Percentiles rank a stretch among this genome's conserved stretches.
These are phyloP conservation scores for Leptestheria dahalacensis DNA, from an alignment of 1,140 invertebrate genomes.

Conservation along the genomic window DNA sequence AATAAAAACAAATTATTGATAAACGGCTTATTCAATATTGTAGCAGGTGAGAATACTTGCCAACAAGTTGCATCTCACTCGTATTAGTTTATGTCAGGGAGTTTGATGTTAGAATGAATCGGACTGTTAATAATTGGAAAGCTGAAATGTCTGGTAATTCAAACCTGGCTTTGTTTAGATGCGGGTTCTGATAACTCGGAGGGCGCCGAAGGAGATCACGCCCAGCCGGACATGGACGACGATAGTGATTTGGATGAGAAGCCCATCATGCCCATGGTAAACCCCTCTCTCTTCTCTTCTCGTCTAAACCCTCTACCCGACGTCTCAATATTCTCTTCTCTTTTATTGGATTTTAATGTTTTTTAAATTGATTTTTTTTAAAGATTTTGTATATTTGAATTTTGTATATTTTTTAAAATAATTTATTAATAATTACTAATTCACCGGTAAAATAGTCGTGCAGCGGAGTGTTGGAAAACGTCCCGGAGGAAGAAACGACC, in stretches of 20 bases:
- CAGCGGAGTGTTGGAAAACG: slow-evolving; percentile 12
- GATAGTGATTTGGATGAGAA: not conserved
- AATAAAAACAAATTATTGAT: too few relatives aligned
- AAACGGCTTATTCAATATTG: too few relatives aligned
- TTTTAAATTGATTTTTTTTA: not conserved
- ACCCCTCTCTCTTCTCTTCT: not conserved
- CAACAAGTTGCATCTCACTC: too few relatives aligned
- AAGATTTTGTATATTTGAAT: not conserved
- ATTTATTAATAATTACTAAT: too few relatives aligned
- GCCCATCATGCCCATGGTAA: not conserved
- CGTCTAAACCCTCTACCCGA: too few relatives aligned
- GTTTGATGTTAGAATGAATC: too few relatives aligned
- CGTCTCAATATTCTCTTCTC: too few relatives aligned
- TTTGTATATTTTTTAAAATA: not conserved
- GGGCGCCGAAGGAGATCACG: not conserved
- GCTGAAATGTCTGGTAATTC: not conserved
- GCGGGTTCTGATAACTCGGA: not conserved
- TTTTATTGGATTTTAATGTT: too few relatives aligned
- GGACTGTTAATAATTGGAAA: not conserved
- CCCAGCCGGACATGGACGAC: not conserved
- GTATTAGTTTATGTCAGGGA: too few relatives aligned
- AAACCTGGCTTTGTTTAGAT: too few relatives aligned
- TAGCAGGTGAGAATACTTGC: too few relatives aligned
- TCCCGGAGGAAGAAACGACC: not conserved
- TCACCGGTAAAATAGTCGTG: too few relatives aligned